Conservation (phyloP, 2,113 vertebrate species). For the Ameiurus melas region DNA sequence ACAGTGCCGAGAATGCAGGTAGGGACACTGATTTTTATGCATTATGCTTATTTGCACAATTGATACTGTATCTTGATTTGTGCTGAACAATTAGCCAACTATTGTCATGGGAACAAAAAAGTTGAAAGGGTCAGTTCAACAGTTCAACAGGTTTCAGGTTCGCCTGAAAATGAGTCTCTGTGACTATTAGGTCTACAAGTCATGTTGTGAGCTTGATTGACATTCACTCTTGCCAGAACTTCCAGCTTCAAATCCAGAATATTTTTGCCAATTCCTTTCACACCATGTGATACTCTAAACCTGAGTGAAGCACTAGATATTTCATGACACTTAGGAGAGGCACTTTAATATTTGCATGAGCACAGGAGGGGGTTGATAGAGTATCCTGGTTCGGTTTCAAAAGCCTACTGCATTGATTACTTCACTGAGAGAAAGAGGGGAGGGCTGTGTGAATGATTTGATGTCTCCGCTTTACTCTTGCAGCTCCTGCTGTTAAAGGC, state of each 20-base stretch:
- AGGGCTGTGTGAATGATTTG: constrained; percentile 51
- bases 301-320: constrained; percentile 39
- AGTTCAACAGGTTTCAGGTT: background rate
- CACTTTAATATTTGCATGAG: constrained; percentile 54
- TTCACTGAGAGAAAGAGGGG: constrained; percentile 52
- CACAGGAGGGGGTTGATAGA: constrained; percentile 58
- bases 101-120: background rate
- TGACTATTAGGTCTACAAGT: background rate
- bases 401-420: constrained; percentile 52
- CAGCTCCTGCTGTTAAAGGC: constrained; percentile 55
- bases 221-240: background rate
- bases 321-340: constrained; percentile 37
- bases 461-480: constrained; percentile 53
- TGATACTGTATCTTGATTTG: background rate
- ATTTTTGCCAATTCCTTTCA: constrained; percentile 15
- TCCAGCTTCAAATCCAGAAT: constrained; percentile 13
- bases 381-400: constrained; percentile 49
- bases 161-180: background rate
- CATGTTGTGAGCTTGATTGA: background rate
- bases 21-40: background rate
- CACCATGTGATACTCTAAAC: constrained; percentile 31
- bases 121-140: background rate
- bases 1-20: background rate
- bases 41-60: background rate
- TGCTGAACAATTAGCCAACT: background rate